These are phyloP conservation scores for Leptinotarsa defecta DNA, from an alignment of 1,140 invertebrate genomes.

Conservation along the genomic window DNA sequence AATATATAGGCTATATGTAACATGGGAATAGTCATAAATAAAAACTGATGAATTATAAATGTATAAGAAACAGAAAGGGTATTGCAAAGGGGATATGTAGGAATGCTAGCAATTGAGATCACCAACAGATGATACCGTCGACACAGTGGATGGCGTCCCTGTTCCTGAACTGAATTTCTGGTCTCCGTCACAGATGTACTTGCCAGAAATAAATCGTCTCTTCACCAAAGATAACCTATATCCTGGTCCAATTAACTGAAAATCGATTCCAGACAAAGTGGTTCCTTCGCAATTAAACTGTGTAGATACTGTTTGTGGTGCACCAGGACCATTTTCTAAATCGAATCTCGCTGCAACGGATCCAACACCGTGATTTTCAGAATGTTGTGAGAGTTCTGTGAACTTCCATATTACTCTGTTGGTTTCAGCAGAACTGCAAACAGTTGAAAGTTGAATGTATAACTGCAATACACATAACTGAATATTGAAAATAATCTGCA, in stretches of 20 bases:
- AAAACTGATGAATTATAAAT: slow-evolving; percentile 41
- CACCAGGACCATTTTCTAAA: slow-evolving; percentile 77
- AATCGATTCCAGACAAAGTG: slow-evolving; percentile 91
- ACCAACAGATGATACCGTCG: slow-evolving; percentile 42
- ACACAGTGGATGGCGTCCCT: slow-evolving; percentile 44
- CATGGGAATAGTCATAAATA: slow-evolving; percentile 50
- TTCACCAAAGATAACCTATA: slow-evolving; percentile 94
- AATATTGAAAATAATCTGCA: background rate
- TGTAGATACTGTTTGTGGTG: slow-evolving; percentile 80
- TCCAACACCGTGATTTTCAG: slow-evolving; percentile 85
- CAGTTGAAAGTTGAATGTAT: background rate
- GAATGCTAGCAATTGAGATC: slow-evolving; percentile 53
- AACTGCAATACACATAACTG: too few species aligned
- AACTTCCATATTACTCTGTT: slow-evolving; percentile 89
- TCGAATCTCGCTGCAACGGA: slow-evolving; percentile 89
- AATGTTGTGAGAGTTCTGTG: slow-evolving; percentile 87
- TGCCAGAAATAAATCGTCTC: slow-evolving; percentile 89
- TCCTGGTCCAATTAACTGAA: slow-evolving; percentile 84
- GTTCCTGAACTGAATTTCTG: slow-evolving; percentile 57
- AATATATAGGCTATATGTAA: slow-evolving; percentile 45
- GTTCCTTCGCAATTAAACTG: slow-evolving; percentile 96
- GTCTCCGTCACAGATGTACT: slow-evolving; percentile 89
- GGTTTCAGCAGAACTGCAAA: slow-evolving; percentile 72
- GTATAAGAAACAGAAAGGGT: slow-evolving; percentile 34
- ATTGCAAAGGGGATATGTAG: slow-evolving; percentile 46